Evolutionary conservation across 2,888 invertebrate genomes (phyloP).

Genomic region (Philereme transversata): DNA sequence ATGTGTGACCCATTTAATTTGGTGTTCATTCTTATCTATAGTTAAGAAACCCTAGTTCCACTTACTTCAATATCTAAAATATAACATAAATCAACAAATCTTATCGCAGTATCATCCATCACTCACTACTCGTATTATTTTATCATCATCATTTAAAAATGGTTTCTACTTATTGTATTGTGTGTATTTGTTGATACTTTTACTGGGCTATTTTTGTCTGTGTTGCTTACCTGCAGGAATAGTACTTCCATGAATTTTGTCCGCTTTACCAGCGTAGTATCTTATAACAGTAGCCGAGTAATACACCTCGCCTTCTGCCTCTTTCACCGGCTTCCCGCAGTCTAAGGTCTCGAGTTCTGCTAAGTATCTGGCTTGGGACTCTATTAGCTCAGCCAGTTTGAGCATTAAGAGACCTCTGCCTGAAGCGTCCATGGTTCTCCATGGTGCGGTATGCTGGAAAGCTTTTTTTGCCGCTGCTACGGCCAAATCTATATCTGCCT

Average conservation of each 20-base stretch:
- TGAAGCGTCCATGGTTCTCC: constrained; percentile 93
- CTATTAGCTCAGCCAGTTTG: constrained; percentile 90
- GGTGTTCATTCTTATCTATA: not conserved
- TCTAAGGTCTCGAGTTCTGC: constrained; percentile 97
- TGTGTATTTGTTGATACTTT: no score
- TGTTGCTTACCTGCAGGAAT: constrained; percentile 85
- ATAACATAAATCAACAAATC: no score
- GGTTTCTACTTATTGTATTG: no score
- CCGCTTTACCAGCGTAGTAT: constrained; percentile 96
- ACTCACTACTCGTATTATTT: no score
- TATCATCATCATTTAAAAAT: no score
- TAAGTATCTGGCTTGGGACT: constrained; percentile 88
- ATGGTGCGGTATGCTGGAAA: constrained; percentile 88
- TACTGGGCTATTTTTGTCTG: no score
- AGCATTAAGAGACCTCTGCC: constrained; percentile 88
- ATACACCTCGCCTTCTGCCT: constrained; percentile 88
- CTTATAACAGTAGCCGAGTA: constrained; percentile 86
- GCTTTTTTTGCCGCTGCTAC: constrained; percentile 92
- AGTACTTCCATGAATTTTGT: constrained; percentile 92
- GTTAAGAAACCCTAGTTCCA: no score
- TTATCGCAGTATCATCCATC: no score
- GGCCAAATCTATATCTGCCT: constrained; percentile 92
- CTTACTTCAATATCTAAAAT: no score
- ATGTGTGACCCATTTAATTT: constrained; percentile 6
- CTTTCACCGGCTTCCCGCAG: constrained; percentile 95